Base-by-base conservation (phyloP, 2,888 invertebrate genomes). In the Timema cristinae region DNA sequence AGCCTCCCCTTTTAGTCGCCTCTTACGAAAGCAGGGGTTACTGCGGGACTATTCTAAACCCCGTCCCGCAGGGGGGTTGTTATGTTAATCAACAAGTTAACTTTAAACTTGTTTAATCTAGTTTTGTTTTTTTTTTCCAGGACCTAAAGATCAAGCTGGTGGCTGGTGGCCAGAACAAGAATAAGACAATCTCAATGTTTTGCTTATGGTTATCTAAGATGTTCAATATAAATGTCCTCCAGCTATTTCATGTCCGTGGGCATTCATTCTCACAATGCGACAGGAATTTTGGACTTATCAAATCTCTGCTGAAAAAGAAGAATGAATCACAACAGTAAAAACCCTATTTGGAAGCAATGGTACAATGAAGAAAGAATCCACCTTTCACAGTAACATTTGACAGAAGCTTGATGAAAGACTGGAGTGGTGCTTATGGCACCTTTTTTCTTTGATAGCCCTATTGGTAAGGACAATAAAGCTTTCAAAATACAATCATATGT, bases 401-500 rank as follows among this genome's bases (percentile, higher is more conserved):
- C 49, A 15, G 49, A 15, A 49, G 50, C 50, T 16, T 16, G 5
- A 49, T 15, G n/a, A 67, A 67, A 67, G 67, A 13, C 49, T 67
- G 67, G 50, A 67, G 67, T 50, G 16, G 49, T 67, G 50, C 15
- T 50, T 13, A n/a, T 67, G 15, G 49, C n/a, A 9, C 15, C n/a
- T 67, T 50, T 7, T 67, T 49, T 67, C 67, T 49, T 32, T 10
- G 50, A 13, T 67, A 49, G 50, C 13, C 67, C 50, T n/a, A 48
- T 50, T n/a, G 50, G 11, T 32, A 32, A 32, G 32, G 32, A 32
- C 32, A 32, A 32, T 13, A 50, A n/a, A 50, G 50, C 5, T 50
- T 67, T 50, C 49, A 67, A 67, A 49, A 67, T 67, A 49, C 67
- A 67, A n/a, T 67, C 67, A 48, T 67, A 67, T 50, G 16, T 15